Percentiles rank a stretch among this genome's conserved stretches.
phyloP scores from a whole-genome alignment of 2,888 invertebrate species.

The Theodoxus fluviatilis region DNA sequence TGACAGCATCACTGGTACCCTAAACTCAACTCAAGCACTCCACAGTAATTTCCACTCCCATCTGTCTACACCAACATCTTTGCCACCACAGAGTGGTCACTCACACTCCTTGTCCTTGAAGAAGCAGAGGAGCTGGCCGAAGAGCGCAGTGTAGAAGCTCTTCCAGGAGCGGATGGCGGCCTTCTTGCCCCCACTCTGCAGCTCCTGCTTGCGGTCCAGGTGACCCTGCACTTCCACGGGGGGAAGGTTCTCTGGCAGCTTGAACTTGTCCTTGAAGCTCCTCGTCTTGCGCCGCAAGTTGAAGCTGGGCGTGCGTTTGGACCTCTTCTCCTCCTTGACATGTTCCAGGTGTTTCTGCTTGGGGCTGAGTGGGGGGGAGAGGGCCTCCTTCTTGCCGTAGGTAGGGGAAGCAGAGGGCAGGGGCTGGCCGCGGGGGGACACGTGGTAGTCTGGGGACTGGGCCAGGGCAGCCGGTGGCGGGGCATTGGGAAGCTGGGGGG shows the following conservation, averaged over 20 bases:
- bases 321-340: slow-evolving; percentile 73
- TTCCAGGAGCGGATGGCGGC: slow-evolving; percentile 97
- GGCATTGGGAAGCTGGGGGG: slow-evolving; percentile 34
- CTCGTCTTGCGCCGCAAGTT: slow-evolving; percentile 88
- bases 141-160: slow-evolving; percentile 90
- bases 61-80: no score
- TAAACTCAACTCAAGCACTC: no score
- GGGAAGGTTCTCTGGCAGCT: slow-evolving; percentile 71
- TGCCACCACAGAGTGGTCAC: no score
- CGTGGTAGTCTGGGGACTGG: slow-evolving; percentile 41
- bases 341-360: slow-evolving; percentile 46
- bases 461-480: slow-evolving; percentile 27
- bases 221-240: slow-evolving; percentile 90
- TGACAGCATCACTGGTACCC: no score
- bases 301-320: slow-evolving; percentile 92
- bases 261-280: slow-evolving; percentile 73
- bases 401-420: slow-evolving; percentile 36
- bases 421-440: slow-evolving; percentile 36
- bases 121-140: slow-evolving; percentile 96
- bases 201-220: slow-evolving; percentile 92
- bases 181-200: slow-evolving; percentile 90
- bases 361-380: slow-evolving; percentile 46
- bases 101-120: slow-evolving; percentile 85
- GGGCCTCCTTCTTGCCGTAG: slow-evolving; percentile 43
- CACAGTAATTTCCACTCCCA: no score